Base-by-base conservation (phyloP, 2,113 vertebrate genomes). In the Microtus ochrogaster region DNA sequence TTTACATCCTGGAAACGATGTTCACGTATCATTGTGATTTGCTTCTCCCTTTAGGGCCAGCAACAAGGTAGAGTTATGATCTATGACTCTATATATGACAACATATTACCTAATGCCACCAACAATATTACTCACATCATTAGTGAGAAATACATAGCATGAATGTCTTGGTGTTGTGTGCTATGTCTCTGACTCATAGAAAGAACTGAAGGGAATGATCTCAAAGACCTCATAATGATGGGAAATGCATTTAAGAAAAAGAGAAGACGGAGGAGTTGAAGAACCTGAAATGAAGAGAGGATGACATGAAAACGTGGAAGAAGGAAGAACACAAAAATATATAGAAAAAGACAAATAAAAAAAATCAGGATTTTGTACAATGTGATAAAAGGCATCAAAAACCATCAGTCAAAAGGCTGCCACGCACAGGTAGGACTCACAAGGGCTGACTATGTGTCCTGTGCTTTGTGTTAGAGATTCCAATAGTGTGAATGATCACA, bases 71-170 rank as follows among this genome's bases (percentile, higher is more conserved):
- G 21, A 93, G 72, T 76, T 93, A 83, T 21, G 73, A 70, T 36
- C 41, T 89, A 28, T 39, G 41, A 5, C 19, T 33, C 52, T 52
- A 52, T 52, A 14, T 52, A 52, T 68, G 55, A 68, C 72, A 94
- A 68, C 36, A 55, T 89, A 72, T 44, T 92, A 82, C n/a, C 63
- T 66, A 86, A 61, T 49, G 89, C 33, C 94, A 89, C 30, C 22
- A 30, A 2, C 47, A 24, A 49, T 66, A 58, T 0, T 21, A 58
- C 3, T 86, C 16, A 0, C 63, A 44, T 36, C 63, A 66, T 61
- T 90, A 39, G 36, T 95, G 84, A 77, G 89, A 89, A 14, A 36
- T 61, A 4, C 63, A 21, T 41, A 41, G 36, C 28, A 65, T 66
- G 6, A 61, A 0, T 47, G 55, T 82, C 90, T 95, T 70, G 72